phyloP scores from a whole-genome alignment of 1,140 invertebrate species.

The Zeugodacus cucurbitae region DNA sequence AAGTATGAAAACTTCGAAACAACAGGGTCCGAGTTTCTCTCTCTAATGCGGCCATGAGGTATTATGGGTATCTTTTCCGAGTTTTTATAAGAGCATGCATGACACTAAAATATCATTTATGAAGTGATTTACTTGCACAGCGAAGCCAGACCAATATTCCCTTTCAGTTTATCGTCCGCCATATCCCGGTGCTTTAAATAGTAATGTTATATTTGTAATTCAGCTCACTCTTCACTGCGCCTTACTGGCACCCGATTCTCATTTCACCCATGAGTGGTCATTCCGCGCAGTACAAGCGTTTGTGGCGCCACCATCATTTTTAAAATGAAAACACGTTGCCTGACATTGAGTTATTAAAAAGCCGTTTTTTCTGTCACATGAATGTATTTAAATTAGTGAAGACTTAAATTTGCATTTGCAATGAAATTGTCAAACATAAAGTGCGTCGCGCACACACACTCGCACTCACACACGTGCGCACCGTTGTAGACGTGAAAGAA shows the following conservation, averaged over 20 bases:
- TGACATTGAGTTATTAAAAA: constrained; percentile 35
- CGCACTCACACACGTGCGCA: background rate
- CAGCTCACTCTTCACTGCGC: too few relatives aligned
- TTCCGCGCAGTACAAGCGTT: background rate
- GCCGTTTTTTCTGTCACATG: background rate
- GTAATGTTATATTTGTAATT: too few relatives aligned
- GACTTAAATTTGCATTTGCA: constrained; percentile 3
- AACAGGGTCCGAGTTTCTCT: too few relatives aligned
- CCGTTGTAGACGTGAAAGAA: background rate
- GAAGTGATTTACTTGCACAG: too few relatives aligned
- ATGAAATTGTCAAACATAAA: constrained; percentile 11
- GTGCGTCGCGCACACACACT: background rate
- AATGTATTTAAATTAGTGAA: background rate
- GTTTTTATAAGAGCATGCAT: accelerated
- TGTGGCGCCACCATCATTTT: background rate
- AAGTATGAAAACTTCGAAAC: too few relatives aligned
- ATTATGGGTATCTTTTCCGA: too few relatives aligned
- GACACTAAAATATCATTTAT: too few relatives aligned
- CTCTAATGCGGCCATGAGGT: too few relatives aligned
- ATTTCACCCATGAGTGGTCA: background rate
- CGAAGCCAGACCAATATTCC: too few relatives aligned
- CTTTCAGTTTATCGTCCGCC: too few relatives aligned
- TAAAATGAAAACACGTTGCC: constrained; percentile 7
- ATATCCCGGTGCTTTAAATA: too few relatives aligned
- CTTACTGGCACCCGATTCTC: too few relatives aligned